A percentile compares a stretch with the other conserved stretches of the same genome.
These are phyloP conservation scores for Metallyticus violacea DNA, from an alignment of 2,888 invertebrate species.

Conservation along the genomic window DNA sequence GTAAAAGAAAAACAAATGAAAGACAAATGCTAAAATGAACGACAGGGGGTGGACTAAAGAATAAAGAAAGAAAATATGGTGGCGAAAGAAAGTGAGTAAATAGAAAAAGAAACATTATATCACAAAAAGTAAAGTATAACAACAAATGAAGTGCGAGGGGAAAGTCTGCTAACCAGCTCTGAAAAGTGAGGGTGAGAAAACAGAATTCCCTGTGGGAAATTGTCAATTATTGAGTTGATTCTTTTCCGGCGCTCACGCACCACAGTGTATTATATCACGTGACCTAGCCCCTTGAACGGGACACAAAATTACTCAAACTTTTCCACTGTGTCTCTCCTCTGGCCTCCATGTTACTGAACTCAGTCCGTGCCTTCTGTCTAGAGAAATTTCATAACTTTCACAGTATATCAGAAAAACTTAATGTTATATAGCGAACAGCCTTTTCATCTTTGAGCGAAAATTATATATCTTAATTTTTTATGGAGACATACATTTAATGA, in stretches of 20 bases:
- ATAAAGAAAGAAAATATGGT: neutral
- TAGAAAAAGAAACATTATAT: neutral
- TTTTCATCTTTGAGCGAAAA: too few relatives aligned
- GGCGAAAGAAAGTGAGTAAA: neutral
- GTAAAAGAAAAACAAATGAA: neutral
- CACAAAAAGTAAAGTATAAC: neutral
- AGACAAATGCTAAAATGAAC: neutral
- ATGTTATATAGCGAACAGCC: too few relatives aligned
- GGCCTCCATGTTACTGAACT: neutral
- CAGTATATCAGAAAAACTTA: too few relatives aligned
- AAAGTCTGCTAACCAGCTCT: neutral
- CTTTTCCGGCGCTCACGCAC: neutral
- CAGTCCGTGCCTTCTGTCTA: too few relatives aligned
- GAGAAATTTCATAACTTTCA: too few relatives aligned
- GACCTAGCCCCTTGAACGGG: neutral
- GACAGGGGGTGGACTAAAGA: neutral
- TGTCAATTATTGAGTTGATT: neutral
- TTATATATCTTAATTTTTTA: too few relatives aligned
- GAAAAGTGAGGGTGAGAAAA: neutral
- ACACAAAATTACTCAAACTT: neutral
- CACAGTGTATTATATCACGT: neutral
- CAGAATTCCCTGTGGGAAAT: neutral
- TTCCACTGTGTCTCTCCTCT: neutral
- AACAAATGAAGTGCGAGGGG: neutral
- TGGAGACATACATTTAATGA: too few relatives aligned